These are phyloP conservation scores for Leptopilina clavipes DNA, from an alignment of 1,140 invertebrate species.

Conservation along the genomic window DNA sequence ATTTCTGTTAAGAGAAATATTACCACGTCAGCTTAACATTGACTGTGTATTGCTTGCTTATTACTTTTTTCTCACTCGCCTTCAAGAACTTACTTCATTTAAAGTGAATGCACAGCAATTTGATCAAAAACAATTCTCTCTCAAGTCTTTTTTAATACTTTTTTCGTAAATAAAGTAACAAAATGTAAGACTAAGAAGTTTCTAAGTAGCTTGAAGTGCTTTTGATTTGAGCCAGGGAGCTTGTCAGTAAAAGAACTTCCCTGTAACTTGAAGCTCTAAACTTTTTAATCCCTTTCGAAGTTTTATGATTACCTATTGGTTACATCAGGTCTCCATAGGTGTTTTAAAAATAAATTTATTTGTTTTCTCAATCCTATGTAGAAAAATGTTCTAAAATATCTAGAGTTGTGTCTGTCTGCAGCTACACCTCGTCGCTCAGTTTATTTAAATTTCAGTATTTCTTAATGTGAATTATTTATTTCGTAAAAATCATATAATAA, in stretches of 20 bases:
- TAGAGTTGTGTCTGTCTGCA: too few relatives aligned
- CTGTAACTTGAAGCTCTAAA: background rate
- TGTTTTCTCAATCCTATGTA: too few relatives aligned
- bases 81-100: conserved; percentile 18
- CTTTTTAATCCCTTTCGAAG: conserved; percentile 15
- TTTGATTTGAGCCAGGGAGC: conserved; percentile 23
- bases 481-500: too few relatives aligned
- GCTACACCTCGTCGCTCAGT: too few relatives aligned
- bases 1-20: too few relatives aligned
- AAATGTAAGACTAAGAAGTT: conserved; percentile 1
- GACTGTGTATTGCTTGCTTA: background rate
- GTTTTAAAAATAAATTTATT: background rate
- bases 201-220: conserved; percentile 25
- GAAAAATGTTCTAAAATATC: too few relatives aligned
- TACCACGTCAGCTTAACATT: background rate
- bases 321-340: background rate
- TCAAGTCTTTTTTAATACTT: background rate
- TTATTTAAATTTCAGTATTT: too few relatives aligned
- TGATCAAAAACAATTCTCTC: conserved; percentile 26
- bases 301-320: conserved; percentile 14
- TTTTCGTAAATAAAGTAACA: background rate
- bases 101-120: background rate
- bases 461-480: too few relatives aligned
- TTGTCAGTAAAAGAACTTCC: conserved; percentile 12
- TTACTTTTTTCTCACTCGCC: conserved; percentile 1